phyloP scores from a whole-genome alignment of 2,888 invertebrate species.

The Amphimallon solstitiale region DNA sequence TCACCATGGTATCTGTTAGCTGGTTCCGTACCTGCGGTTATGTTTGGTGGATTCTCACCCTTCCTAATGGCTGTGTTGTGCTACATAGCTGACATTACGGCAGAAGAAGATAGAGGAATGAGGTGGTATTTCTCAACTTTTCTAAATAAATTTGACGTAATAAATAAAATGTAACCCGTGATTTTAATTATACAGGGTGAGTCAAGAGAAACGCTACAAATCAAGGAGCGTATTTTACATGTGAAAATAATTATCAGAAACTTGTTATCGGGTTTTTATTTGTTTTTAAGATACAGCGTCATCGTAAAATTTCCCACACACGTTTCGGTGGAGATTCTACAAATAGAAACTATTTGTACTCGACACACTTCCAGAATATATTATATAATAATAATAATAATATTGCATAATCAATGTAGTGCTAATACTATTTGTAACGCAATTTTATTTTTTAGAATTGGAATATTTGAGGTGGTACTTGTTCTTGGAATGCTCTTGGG shows the following conservation, averaged over 20 bases:
- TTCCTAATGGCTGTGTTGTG: slow-evolving; percentile 67
- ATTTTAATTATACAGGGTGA: too few relatives aligned
- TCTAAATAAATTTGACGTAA: background rate
- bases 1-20: slow-evolving; percentile 64
- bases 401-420: background rate
- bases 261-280: too few relatives aligned
- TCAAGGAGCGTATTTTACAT: too few relatives aligned
- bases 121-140: slow-evolving; percentile 61
- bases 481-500: slow-evolving; percentile 73
- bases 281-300: too few relatives aligned
- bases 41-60: slow-evolving; percentile 72
- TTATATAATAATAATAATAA: background rate
- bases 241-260: too few relatives aligned
- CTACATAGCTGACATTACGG: slow-evolving; percentile 73
- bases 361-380: background rate
- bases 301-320: too few relatives aligned
- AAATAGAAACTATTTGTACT: too few relatives aligned
- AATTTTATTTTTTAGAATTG: slow-evolving; percentile 67
- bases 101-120: slow-evolving; percentile 69
- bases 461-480: slow-evolving; percentile 69
- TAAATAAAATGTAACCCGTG: too few relatives aligned
- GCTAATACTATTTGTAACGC: too few relatives aligned
- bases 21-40: slow-evolving; percentile 68
- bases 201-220: too few relatives aligned
- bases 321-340: too few relatives aligned